Base-by-base conservation (phyloP, 2,888 invertebrate species). In the Drosophila robusta region DNA sequence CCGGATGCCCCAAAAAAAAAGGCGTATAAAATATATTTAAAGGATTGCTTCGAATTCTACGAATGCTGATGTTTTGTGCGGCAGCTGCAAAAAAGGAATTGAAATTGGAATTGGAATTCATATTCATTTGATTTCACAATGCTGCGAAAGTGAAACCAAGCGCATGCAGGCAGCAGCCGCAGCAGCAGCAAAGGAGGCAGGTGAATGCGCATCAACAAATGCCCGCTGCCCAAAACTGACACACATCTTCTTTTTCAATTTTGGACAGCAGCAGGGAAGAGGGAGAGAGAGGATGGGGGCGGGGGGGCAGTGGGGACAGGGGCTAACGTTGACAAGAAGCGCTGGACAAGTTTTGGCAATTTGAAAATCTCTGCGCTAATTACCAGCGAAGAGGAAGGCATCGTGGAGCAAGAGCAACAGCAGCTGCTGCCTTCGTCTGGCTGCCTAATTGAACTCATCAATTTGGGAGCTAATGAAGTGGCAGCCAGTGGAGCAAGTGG, bases 381-480 rank as follows among this genome's bases (percentile, higher is more conserved):
- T 90, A 84, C 85, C 68, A 52, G 22, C 12, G 57, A 34, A 29
- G 29, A n/a, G 6, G 42, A 44, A 60, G 16, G 8, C n/a, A n/a
- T n/a, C n/a, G n/a, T n/a, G n/a, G n/a, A 52, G 56, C 29, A 12
- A 39, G 39, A 46, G 46, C 56, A 38, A 60, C 68, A 71, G 62
- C 70, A 64, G 75, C 74, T 57, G 72, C 72, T 49, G 71, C 67
- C 44, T 24, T 34, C 11, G 38, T 12, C 57, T 51, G 62, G 82
- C 85, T 87, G 82, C 85, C 90, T 91, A 91, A 91, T 91, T 91
- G 91, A 90, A 91, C 85, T 87, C 91, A 91, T 91, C 90, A 91
- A 91, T 91, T 90, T 90, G 87, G 73, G 39, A 64, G 67, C 73
- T 79, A 84, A 87, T 87, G 84, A 87, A 88, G 84, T 79, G 75